Percentiles rank a stretch among this genome's conserved stretches.
These are phyloP conservation scores for Cossypha polioptera DNA, from an alignment of 2,797 vertebrate genomes.

Conservation along the genomic window DNA sequence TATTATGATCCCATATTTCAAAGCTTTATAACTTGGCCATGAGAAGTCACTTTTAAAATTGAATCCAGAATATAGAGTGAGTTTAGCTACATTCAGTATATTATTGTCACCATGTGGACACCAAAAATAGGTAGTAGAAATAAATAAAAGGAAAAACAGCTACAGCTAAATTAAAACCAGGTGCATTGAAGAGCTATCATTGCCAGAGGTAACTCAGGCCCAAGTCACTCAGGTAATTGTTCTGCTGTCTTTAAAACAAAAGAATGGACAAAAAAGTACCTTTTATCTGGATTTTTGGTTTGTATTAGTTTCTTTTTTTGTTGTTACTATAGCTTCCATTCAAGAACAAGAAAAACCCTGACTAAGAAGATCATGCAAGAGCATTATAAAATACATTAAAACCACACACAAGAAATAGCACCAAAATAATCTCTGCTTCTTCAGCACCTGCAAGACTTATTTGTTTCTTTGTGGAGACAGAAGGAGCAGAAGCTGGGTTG, in stretches of 20 bases:
- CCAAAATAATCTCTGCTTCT: background rate
- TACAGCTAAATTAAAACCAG: background rate
- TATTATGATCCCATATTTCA: constrained; percentile 65
- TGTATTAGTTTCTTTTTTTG: background rate
- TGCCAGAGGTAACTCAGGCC: background rate
- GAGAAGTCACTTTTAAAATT: constrained; percentile 69
- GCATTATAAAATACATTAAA: background rate
- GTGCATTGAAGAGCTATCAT: background rate
- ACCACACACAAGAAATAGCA: background rate
- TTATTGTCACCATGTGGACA: background rate
- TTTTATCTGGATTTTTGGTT: background rate
- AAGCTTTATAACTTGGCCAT: constrained; percentile 37
- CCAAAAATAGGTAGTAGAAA: constrained; percentile 10
- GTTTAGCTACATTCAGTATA: constrained; percentile 11
- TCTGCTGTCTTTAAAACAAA: background rate
- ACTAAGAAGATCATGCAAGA: background rate
- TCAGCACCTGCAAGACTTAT: background rate
- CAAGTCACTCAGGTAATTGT: background rate
- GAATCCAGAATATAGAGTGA: constrained; percentile 48
- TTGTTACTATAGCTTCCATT: background rate
- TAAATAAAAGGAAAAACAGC: background rate
- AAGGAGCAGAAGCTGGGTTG: background rate
- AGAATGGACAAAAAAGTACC: fast-evolving
- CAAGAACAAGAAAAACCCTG: background rate
- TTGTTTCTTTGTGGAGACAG: background rate